phyloP scores from a whole-genome alignment of 2,888 invertebrate genomes.

The Seira musarum region DNA sequence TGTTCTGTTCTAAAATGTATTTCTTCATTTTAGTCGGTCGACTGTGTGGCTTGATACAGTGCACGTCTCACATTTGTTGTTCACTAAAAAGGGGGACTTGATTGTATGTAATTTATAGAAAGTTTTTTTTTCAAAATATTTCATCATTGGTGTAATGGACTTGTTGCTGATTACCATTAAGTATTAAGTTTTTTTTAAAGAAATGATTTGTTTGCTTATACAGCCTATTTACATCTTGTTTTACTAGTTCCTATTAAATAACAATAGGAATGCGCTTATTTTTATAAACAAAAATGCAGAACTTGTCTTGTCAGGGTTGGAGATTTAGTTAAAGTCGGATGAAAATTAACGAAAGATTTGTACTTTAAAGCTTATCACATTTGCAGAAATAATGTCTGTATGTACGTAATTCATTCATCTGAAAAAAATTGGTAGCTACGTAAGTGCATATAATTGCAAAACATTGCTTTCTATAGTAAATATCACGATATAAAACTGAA shows the following conservation, averaged over 20 bases:
- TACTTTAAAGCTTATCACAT: too few species aligned
- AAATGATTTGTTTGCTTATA: not conserved
- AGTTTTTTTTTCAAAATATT: slow-evolving; percentile 8
- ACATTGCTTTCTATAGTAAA: too few species aligned
- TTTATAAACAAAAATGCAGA: slow-evolving; percentile 9
- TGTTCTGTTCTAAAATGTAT: not conserved
- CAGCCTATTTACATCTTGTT: too few species aligned
- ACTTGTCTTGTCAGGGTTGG: too few species aligned
- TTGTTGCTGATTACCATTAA: slow-evolving; percentile 1
- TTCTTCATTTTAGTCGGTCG: not conserved
- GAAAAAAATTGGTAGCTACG: not conserved
- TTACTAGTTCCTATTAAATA: not conserved
- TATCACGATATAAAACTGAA: too few species aligned
- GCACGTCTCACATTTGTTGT: not conserved
- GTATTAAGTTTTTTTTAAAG: not conserved
- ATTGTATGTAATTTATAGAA: slow-evolving; percentile 17
- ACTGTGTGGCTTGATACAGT: not conserved
- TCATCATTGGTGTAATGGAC: slow-evolving; percentile 9
- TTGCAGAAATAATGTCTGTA: too few species aligned
- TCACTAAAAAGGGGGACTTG: not conserved
- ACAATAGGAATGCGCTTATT: too few species aligned
- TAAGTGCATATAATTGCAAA: too few species aligned
- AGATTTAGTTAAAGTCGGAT: too few species aligned
- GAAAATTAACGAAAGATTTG: too few species aligned
- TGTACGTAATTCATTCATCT: too few species aligned